These are phyloP conservation scores for Drosophila sproati DNA, from an alignment of 1,140 invertebrate species.

Conservation along the genomic window DNA sequence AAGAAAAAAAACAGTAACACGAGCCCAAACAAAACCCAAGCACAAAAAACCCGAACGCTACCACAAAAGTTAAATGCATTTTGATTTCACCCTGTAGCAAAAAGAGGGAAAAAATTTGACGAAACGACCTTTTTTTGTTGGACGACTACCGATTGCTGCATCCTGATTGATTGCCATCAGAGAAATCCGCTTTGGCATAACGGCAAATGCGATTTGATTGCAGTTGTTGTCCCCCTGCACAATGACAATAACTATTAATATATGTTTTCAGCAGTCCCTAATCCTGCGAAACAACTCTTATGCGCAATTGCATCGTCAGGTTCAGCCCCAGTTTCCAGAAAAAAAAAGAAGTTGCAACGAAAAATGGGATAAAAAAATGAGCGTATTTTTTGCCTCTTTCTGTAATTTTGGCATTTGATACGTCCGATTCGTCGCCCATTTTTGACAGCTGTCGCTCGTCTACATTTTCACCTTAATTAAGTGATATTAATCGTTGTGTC, in stretches of 20 bases:
- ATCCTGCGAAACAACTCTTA: constrained; percentile 49
- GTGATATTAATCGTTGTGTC: constrained; percentile 76
- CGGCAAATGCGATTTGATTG: constrained; percentile 80
- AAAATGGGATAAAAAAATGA: constrained; percentile 45
- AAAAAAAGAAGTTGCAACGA: constrained; percentile 27
- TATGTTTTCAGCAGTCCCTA: constrained; percentile 77
- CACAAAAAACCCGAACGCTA: constrained; percentile 36
- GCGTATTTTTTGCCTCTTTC: constrained; percentile 42
- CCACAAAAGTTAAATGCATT: constrained; percentile 80
- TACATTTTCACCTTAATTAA: constrained; percentile 83
- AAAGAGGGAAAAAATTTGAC: constrained; percentile 48
- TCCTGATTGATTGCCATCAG: constrained; percentile 79
- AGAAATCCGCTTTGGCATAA: constrained; percentile 76
- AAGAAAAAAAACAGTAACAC: constrained; percentile 10
- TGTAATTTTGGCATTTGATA: constrained; percentile 65
- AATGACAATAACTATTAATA: constrained; percentile 69
- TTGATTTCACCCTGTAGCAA: constrained; percentile 69
- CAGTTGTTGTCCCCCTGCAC: constrained; percentile 42
- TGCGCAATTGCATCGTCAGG: constrained; percentile 68
- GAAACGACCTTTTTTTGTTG: constrained; percentile 51
- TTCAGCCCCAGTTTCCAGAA: constrained; percentile 18
- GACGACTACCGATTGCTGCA: constrained; percentile 8
- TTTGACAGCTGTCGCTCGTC: constrained; percentile 77
- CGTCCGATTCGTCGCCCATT: constrained; percentile 40
- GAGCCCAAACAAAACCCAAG: constrained; percentile 16